These are phyloP conservation scores for Drosophila hawaiiensis DNA, from an alignment of 2,888 invertebrate genomes.

Conservation along the genomic window DNA sequence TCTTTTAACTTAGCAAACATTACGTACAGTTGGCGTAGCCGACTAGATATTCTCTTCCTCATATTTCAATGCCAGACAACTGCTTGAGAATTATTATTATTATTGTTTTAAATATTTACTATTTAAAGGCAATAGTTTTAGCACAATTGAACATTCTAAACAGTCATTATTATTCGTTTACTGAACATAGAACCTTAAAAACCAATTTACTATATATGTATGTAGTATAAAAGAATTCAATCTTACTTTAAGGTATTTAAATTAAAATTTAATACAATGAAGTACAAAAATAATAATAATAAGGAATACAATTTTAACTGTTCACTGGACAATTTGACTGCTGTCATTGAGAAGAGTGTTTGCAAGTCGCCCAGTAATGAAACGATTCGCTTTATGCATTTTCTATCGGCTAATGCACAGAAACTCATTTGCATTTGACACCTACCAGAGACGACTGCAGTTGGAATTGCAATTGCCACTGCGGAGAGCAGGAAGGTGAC, in stretches of 20 bases:
- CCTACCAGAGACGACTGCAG: slow-evolving; percentile 46
- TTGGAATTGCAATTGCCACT: slow-evolving; percentile 32
- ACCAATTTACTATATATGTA: not conserved
- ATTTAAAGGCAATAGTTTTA: not conserved
- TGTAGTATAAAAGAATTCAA: not conserved
- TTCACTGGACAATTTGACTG: not conserved
- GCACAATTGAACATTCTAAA: not conserved
- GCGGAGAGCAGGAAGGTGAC: slow-evolving; percentile 7
- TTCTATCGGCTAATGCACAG: slow-evolving; percentile 36
- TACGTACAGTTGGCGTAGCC: slow-evolving; percentile 1
- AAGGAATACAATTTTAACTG: not conserved
- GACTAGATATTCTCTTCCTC: not conserved
- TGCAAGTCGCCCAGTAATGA: not conserved
- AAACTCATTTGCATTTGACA: slow-evolving; percentile 78
- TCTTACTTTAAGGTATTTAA: not conserved
- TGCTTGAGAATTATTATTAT: not conserved
- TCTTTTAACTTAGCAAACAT: slow-evolving; percentile 21
- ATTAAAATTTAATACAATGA: no score
- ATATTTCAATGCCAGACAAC: not conserved
- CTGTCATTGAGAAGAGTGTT: slow-evolving; percentile 7
- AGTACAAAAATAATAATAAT: not conserved
- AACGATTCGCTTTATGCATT: not conserved
- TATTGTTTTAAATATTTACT: not conserved
- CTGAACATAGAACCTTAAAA: not conserved
- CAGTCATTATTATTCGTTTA: not conserved